Evolutionary conservation across 2,113 vertebrate species (phyloP).

Genomic region (Odontesthes bonariensis): DNA sequence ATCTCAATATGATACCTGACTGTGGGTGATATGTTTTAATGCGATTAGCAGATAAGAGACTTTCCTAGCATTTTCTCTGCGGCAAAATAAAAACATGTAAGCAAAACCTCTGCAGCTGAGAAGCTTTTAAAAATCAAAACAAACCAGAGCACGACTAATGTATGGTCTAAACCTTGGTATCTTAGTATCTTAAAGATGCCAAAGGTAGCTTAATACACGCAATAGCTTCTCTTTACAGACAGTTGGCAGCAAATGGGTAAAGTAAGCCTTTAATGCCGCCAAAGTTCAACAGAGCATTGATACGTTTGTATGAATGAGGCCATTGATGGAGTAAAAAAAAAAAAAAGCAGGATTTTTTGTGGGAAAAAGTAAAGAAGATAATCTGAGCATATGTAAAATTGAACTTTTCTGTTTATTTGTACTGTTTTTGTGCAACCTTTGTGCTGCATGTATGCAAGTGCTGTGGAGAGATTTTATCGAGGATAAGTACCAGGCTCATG

Average conservation of each 20-base stretch:
- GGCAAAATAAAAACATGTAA: not conserved
- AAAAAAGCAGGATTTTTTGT: not conserved
- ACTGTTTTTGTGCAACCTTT: not conserved
- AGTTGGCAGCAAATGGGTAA: slow-evolving; percentile 54
- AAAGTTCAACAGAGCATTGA: slow-evolving; percentile 64
- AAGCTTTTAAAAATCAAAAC: not conserved
- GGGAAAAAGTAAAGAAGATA: slow-evolving; percentile 12
- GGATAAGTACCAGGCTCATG: not conserved
- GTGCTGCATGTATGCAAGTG: not conserved
- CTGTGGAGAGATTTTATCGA: not conserved
- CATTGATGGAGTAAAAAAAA: slow-evolving; percentile 41
- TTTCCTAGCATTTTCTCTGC: not conserved
- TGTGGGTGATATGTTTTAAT: not conserved
- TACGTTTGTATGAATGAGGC: slow-evolving; percentile 59
- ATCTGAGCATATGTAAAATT: not conserved
- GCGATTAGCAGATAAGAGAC: not conserved
- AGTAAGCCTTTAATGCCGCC: slow-evolving; percentile 69
- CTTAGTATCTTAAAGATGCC: not conserved
- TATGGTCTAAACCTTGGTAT: not conserved
- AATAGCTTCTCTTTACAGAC: slow-evolving; percentile 25
- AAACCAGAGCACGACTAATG: not conserved
- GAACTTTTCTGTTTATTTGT: not conserved
- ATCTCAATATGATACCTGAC: not conserved
- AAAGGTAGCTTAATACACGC: not conserved
- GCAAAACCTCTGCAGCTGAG: not conserved